A percentile compares a stretch with the other conserved stretches of the same genome.
phyloP scores from a whole-genome alignment of 2,888 invertebrate species.

The Nemotelus pantherinus region DNA sequence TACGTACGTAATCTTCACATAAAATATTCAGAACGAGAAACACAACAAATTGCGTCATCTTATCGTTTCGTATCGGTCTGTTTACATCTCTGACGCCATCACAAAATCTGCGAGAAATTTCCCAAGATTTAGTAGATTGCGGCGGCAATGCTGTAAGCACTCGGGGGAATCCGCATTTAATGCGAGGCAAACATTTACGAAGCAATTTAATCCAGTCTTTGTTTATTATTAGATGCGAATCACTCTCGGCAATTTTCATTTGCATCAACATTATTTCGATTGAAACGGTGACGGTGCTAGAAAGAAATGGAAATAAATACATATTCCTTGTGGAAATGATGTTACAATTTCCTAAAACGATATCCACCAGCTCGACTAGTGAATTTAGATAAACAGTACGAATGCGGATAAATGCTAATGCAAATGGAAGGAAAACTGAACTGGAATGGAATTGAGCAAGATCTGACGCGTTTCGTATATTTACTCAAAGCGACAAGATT shows the following conservation, averaged over 20 bases:
- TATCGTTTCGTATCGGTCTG: background rate
- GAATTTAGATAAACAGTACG: background rate
- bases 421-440: background rate
- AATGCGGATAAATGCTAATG: background rate
- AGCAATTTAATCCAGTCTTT: conserved; percentile 24
- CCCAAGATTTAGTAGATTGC: background rate
- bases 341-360: background rate
- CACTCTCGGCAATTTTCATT: conserved; percentile 4
- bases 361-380: background rate
- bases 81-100: background rate
- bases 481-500: too few species aligned
- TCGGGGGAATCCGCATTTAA: background rate
- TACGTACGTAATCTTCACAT: too few species aligned
- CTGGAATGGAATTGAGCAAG: too few species aligned
- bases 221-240: conserved; percentile 21
- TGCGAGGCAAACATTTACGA: conserved; percentile 20
- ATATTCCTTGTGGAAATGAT: background rate
- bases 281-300: background rate
- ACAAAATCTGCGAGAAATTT: conserved; percentile 6
- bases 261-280: conserved; percentile 1
- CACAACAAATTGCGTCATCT: background rate
- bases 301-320: background rate
- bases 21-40: background rate
- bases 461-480: too few species aligned
- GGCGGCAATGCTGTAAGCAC: background rate